Base-by-base conservation (phyloP, 1,140 invertebrate genomes). In the Cotesia typhae region DNA sequence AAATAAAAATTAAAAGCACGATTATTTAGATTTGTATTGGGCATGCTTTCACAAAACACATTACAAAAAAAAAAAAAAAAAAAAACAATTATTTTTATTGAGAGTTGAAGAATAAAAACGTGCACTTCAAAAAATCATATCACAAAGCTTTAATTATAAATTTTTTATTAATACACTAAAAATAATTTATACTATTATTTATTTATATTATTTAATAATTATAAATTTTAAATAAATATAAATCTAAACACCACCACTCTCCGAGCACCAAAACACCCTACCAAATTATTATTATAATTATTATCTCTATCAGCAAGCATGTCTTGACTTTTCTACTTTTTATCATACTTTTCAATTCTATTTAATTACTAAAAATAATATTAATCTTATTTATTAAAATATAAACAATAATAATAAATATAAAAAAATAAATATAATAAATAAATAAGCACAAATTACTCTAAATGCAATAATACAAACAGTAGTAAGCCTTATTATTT, bases 251-350 rank as follows among this genome's bases (percentile, higher is more conserved):
- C 82, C 78, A 80, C 78, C 79, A 81, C 77, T 84, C 80, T 85
- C 80, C 83, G 83, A 84, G 83, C 83, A 84, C 81, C 77, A 84
- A 80, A 76, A 84, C 66, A 84, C 82, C 81, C 81, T 79, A 75
- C 81, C 74, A 77, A 82, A 55, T 55, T 10, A 55, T 51, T 51
- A 51, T 51, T 51, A n/a, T 51, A 9, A 51, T 51, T 51, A n/a
- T 51, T 51, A 55, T 55, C 17, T 14, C 47, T 81, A 82, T 84
- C 80, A 82, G 81, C 82, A 84, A 75, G 83, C 82, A 84, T 85
- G 82, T 77, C 75, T 79, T 74, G 53, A 72, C 59, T 72, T 67
- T 72, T 72, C 67, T 70, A 75, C 14, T 14, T 20, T 17, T 59
- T 72, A 69, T 17, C 61, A 60, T 66, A 51, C 41, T 65, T 72